These are phyloP conservation scores for Zaprionus inermis DNA, from an alignment of 1,140 invertebrate genomes.

Conservation along the genomic window DNA sequence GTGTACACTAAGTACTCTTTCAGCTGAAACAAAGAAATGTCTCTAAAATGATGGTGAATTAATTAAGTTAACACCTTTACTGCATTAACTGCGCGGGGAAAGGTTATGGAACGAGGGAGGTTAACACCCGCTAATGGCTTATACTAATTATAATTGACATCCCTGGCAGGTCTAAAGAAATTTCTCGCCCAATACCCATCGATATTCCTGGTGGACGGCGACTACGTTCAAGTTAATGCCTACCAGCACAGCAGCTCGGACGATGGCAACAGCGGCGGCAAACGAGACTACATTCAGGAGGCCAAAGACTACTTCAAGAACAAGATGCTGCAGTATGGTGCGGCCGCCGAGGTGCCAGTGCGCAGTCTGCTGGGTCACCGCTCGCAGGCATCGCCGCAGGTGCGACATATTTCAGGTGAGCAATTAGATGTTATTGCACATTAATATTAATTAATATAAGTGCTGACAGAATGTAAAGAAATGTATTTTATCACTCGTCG, in stretches of 20 bases:
- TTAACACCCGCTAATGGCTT: slow-evolving; percentile 54
- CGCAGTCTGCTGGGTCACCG: slow-evolving; percentile 96
- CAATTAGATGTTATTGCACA: neutral
- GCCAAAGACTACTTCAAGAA: slow-evolving; percentile 97
- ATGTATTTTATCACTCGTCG: neutral
- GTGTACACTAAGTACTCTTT: slow-evolving; percentile 50
- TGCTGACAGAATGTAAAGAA: neutral
- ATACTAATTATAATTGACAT: slow-evolving; percentile 73
- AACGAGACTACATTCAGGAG: slow-evolving; percentile 95
- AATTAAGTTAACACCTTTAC: slow-evolving; percentile 74
- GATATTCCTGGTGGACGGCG: slow-evolving; percentile 95
- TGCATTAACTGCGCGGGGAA: slow-evolving; percentile 50
- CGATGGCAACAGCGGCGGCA: slow-evolving; percentile 85
- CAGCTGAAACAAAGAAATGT: slow-evolving; percentile 32
- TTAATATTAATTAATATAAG: neutral
- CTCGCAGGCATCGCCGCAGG: slow-evolving; percentile 97
- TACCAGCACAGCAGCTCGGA: slow-evolving; percentile 86
- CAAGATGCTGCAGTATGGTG: slow-evolving; percentile 95
- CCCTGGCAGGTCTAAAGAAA: slow-evolving; percentile 90
- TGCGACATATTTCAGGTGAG: slow-evolving; percentile 94
- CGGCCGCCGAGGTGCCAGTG: slow-evolving; percentile 95
- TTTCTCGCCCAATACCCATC: slow-evolving; percentile 95
- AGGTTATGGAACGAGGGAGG: neutral
- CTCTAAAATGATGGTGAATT: slow-evolving; percentile 49
- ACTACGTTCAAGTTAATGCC: slow-evolving; percentile 95